phyloP scores from a whole-genome alignment of 2,113 vertebrate genomes.

The Lutjanus erythropterus region DNA sequence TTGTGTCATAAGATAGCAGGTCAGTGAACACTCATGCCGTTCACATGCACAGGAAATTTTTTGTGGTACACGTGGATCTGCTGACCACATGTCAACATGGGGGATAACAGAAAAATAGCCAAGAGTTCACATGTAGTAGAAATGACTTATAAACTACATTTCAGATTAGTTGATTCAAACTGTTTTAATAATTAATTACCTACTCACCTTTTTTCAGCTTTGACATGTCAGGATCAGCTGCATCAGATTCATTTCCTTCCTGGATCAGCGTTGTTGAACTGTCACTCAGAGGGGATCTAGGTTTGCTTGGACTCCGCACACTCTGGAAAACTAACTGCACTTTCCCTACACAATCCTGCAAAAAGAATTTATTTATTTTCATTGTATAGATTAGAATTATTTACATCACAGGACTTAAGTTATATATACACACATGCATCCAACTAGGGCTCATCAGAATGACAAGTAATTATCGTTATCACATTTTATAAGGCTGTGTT shows the following conservation, averaged over 20 bases:
- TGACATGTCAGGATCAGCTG: constrained; percentile 76
- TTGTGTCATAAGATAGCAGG: constrained; percentile 46
- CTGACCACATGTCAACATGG: constrained; percentile 21
- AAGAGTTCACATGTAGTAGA: background rate
- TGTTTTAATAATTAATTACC: background rate
- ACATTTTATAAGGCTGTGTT: background rate
- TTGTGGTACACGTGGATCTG: constrained; percentile 26
- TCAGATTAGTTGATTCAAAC: background rate
- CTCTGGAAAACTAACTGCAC: constrained; percentile 85
- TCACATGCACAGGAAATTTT: constrained; percentile 40
- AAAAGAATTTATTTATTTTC: too few relatives aligned
- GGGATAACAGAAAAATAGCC: constrained; percentile 3
- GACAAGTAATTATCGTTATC: too few relatives aligned
- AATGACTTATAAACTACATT: background rate
- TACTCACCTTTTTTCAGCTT: constrained; percentile 85
- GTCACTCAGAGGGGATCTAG: constrained; percentile 89
- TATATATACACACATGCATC: background rate
- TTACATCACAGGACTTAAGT: too few relatives aligned
- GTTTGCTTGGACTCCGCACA: constrained; percentile 86
- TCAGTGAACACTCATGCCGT: constrained; percentile 47
- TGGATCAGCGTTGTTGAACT: constrained; percentile 86
- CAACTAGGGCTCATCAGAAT: background rate
- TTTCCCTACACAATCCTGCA: constrained; percentile 85
- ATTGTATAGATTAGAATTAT: too few relatives aligned
- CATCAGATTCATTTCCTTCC: constrained; percentile 87